phyloP scores from a whole-genome alignment of 2,113 vertebrate genomes.

The Ia io region DNA sequence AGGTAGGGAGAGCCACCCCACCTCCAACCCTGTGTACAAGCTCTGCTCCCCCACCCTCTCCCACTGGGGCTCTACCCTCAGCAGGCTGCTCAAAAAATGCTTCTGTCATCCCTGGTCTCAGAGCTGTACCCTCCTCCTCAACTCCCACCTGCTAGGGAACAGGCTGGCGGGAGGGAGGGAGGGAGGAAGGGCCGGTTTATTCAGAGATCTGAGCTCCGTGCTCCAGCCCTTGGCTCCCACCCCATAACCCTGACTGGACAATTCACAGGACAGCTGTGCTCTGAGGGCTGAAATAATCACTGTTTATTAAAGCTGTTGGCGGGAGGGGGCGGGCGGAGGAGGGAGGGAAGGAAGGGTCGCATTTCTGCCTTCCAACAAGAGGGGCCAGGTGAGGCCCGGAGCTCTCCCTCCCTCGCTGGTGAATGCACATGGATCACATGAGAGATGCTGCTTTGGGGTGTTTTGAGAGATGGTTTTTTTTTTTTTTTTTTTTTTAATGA shows the following conservation, averaged over 20 bases:
- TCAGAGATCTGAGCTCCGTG: neutral
- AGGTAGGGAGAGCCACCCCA: fast-evolving
- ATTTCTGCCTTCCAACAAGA: constrained; percentile 61
- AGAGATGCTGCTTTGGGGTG: neutral
- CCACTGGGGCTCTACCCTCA: neutral
- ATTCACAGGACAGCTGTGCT: constrained; percentile 58
- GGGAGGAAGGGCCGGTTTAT: neutral
- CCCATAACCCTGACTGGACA: constrained; percentile 61
- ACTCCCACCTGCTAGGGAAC: constrained; percentile 40
- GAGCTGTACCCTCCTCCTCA: neutral
- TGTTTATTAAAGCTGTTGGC: constrained; percentile 59
- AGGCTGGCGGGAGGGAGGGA: neutral
- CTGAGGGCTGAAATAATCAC: constrained; percentile 34
- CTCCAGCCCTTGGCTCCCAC: constrained; percentile 54
- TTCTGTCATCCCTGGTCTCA: neutral
- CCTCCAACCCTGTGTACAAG: neutral
- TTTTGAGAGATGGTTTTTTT: neutral
- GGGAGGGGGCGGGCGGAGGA: neutral
- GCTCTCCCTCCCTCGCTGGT: neutral
- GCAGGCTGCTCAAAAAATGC: neutral
- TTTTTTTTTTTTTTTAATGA: constrained; percentile 17
- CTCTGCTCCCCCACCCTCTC: neutral
- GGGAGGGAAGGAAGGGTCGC: constrained; percentile 19
- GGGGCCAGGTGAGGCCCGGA: constrained; percentile 12
- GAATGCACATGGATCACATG: neutral